phyloP scores from a whole-genome alignment of 2,113 vertebrate species.

The Gavia stellata region DNA sequence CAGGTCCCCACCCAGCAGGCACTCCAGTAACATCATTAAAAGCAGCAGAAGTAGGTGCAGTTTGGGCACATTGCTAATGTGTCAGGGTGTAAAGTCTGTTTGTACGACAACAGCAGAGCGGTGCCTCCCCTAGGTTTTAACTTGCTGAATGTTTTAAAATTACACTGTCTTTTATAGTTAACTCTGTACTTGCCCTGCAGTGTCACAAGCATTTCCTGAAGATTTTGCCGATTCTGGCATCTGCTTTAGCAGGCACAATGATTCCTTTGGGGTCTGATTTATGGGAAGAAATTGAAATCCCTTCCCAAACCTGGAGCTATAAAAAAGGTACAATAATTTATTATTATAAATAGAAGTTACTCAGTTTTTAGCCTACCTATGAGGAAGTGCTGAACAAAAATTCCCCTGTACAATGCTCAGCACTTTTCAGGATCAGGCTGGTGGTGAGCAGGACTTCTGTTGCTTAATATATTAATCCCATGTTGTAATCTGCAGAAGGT shows the following conservation, averaged over 20 bases:
- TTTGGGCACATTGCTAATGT: not conserved
- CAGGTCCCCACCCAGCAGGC: rapidly evolving
- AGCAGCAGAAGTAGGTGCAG: not conserved
- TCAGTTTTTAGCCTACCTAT: not conserved
- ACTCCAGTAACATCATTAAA: no score
- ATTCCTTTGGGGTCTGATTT: not conserved
- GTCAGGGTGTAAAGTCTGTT: not conserved
- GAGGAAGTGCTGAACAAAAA: not conserved
- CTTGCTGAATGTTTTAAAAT: not conserved
- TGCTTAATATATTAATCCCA: constrained; percentile 33
- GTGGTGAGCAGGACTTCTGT: constrained; percentile 6
- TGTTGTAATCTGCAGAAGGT: constrained; percentile 44
- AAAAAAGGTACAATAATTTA: not conserved
- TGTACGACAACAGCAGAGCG: not conserved
- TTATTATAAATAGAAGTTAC: not conserved
- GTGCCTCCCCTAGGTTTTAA: not conserved
- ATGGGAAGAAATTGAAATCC: not conserved
- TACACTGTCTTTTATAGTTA: not conserved
- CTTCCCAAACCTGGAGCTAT: not conserved
- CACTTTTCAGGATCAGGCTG: constrained; percentile 10
- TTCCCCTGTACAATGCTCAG: not conserved
- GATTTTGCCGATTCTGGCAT: not conserved
- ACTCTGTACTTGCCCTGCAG: not conserved
- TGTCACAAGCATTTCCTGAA: not conserved
- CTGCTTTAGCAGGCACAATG: not conserved